Evolutionary conservation across 2,888 invertebrate genomes (phyloP).

Genomic region (Eupithecia abbreviata): DNA sequence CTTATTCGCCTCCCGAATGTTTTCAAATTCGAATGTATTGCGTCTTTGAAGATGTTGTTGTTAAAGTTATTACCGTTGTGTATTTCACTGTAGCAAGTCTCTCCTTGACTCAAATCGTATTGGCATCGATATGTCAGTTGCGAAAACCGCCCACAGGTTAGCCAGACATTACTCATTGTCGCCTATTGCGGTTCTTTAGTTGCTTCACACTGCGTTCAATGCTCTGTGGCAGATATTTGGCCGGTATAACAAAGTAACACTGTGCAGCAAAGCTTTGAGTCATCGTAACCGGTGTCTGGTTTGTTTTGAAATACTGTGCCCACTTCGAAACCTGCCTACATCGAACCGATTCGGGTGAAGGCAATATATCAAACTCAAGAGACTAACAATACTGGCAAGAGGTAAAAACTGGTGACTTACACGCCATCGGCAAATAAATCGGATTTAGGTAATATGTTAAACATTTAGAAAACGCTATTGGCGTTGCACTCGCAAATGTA

Average conservation of each 20-base stretch:
- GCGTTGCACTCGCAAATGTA: conserved; percentile 58
- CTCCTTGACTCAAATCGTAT: conserved; percentile 74
- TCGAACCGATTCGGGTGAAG: conserved; percentile 1
- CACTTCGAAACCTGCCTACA: not conserved
- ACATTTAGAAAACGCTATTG: conserved; percentile 47
- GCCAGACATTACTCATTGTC: conserved; percentile 73
- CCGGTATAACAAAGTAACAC: conserved; percentile 23
- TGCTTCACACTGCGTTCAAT: conserved; percentile 25
- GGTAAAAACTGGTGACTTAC: conserved; percentile 20
- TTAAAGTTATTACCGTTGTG: conserved; percentile 52
- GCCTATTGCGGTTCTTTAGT: conserved; percentile 59
- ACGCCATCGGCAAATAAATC: conserved; percentile 26
- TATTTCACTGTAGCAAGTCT: conserved; percentile 63
- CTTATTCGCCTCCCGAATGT: too few species aligned
- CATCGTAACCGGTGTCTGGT: conserved; percentile 21
- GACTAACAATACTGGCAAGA: not conserved
- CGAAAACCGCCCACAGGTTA: conserved; percentile 68
- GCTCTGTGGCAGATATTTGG: conserved; percentile 25
- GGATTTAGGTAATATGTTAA: conserved; percentile 31
- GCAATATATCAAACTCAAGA: conserved; percentile 11
- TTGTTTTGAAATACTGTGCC: conserved; percentile 19
- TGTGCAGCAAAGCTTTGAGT: conserved; percentile 24
- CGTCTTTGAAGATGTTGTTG: not conserved
- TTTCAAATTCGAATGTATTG: too few species aligned
- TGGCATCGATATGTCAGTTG: conserved; percentile 71